These are phyloP conservation scores for Heliconius eleuchia DNA, from an alignment of 1,140 invertebrate species.

Conservation along the genomic window DNA sequence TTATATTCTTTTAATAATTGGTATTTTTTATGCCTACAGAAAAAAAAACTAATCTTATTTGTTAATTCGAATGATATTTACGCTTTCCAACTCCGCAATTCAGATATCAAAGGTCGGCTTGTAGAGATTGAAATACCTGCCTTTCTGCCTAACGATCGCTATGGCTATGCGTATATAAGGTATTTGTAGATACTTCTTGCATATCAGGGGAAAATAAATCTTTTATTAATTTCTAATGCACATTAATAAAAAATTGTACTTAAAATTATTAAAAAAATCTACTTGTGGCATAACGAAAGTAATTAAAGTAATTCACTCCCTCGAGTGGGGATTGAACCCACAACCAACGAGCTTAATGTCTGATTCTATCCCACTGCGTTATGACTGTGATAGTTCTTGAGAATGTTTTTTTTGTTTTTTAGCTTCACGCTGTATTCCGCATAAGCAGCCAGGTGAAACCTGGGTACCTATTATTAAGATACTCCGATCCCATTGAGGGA, in stretches of 20 bases:
- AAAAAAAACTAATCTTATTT: not conserved
- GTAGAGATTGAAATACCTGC: not conserved
- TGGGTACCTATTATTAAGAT: not conserved
- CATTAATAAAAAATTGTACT: too few relatives aligned
- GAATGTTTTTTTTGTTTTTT: not conserved
- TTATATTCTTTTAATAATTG: too few relatives aligned
- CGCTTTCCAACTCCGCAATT: not conserved
- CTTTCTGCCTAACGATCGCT: not conserved
- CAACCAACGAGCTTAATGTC: too few relatives aligned
- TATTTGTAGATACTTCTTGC: not conserved
- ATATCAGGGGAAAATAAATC: not conserved
- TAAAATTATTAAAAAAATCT: too few relatives aligned
- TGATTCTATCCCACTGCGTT: too few relatives aligned
- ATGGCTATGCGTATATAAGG: not conserved
- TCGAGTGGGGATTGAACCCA: too few relatives aligned
- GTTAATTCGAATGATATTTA: not conserved
- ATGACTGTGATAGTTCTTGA: too few relatives aligned
- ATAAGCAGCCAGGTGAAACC: not conserved
- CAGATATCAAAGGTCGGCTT: not conserved
- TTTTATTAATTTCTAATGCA: too few relatives aligned
- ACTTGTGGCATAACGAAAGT: too few relatives aligned
- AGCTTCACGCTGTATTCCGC: not conserved
- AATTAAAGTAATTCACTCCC: too few relatives aligned
- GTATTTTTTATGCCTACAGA: too few relatives aligned
- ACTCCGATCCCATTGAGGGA: not conserved